Evolutionary conservation across 2,888 invertebrate genomes (phyloP).

Genomic region (Hylaea fasciaria): DNA sequence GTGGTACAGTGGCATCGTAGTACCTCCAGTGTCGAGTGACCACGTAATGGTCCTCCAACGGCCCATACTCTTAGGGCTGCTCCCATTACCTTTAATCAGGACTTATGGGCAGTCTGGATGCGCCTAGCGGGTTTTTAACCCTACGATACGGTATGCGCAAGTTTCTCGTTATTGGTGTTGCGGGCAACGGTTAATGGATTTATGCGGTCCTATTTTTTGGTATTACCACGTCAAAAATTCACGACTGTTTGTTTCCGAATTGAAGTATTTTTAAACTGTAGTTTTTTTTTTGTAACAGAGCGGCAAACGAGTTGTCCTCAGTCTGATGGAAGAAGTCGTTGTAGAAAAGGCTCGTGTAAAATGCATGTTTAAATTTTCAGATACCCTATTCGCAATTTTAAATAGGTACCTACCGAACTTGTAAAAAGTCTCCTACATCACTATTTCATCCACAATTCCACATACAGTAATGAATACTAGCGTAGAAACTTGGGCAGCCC

Average conservation of each 20-base stretch:
- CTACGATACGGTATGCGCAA: conserved; percentile 35
- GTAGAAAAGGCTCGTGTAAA: too few species aligned
- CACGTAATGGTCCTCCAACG: conserved; percentile 54
- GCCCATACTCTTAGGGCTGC: conserved; percentile 44
- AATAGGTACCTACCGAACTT: too few species aligned
- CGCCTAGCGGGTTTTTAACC: conserved; percentile 51
- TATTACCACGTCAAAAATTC: background rate
- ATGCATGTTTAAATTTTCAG: too few species aligned
- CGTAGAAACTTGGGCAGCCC: conserved; percentile 44
- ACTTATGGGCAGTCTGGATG: conserved; percentile 55
- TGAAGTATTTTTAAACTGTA: too few species aligned
- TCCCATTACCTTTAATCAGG: conserved; percentile 67
- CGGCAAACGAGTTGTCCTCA: too few species aligned
- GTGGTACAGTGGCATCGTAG: background rate
- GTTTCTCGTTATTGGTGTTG: conserved; percentile 26
- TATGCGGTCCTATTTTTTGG: conserved; percentile 18
- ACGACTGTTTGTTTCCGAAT: too few species aligned
- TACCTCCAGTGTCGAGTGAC: conserved; percentile 49
- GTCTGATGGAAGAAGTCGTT: too few species aligned
- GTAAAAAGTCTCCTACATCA: too few species aligned
- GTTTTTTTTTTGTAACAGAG: too few species aligned
- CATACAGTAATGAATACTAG: background rate
- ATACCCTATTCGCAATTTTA: too few species aligned
- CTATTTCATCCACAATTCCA: too few species aligned
- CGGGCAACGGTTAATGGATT: conserved; percentile 25